Conservation (phyloP, 2,113 vertebrate species). For the Laterallus jamaicensis region DNA sequence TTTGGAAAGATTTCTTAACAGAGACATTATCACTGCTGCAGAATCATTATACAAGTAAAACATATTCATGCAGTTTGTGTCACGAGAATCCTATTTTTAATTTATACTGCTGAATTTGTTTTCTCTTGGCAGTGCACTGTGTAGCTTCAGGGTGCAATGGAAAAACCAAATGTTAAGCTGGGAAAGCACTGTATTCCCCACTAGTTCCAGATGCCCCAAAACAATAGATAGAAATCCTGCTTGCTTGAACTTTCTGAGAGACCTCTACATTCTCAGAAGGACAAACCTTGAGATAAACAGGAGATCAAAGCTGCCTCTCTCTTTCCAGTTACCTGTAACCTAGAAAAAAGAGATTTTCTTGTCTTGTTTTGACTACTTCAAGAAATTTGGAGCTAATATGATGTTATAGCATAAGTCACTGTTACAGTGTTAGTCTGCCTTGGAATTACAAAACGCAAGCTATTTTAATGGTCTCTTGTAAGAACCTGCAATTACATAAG, state of each 20-base stretch:
- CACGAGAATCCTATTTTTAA: conserved; percentile 61
- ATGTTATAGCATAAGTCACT: not conserved
- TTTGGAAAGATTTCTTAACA: conserved; percentile 14
- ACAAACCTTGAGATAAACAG: not conserved
- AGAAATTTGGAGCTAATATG: not conserved
- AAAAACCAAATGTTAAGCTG: conserved; percentile 58
- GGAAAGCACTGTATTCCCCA: conserved; percentile 46
- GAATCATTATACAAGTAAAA: conserved; percentile 46
- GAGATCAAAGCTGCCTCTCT: not conserved
- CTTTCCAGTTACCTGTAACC: conserved; percentile 1
- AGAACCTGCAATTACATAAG: not conserved
- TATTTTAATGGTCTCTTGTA: not conserved
- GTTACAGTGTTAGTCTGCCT: not conserved
- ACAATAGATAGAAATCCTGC: conserved; percentile 50
- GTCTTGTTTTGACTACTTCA: not conserved
- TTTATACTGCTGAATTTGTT: conserved; percentile 58
- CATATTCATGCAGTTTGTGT: conserved; percentile 50
- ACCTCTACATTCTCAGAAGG: not conserved
- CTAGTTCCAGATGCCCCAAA: conserved; percentile 62
- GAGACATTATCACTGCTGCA: conserved; percentile 16
- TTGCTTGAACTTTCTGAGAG: not conserved
- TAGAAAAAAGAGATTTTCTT: not conserved
- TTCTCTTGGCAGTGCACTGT: conserved; percentile 55
- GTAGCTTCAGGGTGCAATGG: conserved; percentile 58
- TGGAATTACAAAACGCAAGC: not conserved